Evolutionary conservation across 2,888 invertebrate genomes (phyloP).

Genomic region (Meloe dianella): DNA sequence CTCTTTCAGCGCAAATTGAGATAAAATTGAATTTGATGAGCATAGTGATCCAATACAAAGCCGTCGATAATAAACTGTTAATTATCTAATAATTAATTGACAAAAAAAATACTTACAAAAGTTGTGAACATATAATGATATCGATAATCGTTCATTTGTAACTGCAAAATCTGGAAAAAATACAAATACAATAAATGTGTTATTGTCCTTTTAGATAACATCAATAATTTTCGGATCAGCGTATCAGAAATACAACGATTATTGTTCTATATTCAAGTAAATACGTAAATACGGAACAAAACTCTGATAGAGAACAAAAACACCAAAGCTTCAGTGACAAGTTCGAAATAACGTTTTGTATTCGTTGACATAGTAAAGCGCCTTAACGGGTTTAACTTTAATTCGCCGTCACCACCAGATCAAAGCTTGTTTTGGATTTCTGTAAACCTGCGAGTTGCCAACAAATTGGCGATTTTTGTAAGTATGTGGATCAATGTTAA

Average conservation of each 20-base stretch:
- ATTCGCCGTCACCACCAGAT: slow-evolving; percentile 36
- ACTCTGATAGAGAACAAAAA: not conserved
- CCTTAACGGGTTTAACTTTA: slow-evolving; percentile 37
- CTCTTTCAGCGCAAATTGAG: not conserved
- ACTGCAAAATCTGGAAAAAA: slow-evolving; percentile 81
- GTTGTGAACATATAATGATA: slow-evolving; percentile 96
- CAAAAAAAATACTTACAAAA: slow-evolving; percentile 74
- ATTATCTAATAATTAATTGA: slow-evolving; percentile 4
- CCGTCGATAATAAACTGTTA: not conserved
- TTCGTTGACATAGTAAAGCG: slow-evolving; percentile 37
- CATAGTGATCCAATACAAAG: not conserved
- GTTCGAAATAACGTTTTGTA: slow-evolving; percentile 35
- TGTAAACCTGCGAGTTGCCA: slow-evolving; percentile 31
- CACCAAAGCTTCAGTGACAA: not conserved
- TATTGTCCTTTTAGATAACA: slow-evolving; percentile 1
- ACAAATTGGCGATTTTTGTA: slow-evolving; percentile 38
- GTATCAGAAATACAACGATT: not conserved
- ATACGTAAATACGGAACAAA: not conserved
- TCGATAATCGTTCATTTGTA: slow-evolving; percentile 95
- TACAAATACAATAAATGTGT: slow-evolving; percentile 15
- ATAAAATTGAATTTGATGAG: not conserved
- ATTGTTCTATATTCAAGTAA: not conserved
- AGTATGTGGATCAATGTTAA: slow-evolving; percentile 29
- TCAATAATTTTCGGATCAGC: not conserved
- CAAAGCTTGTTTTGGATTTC: slow-evolving; percentile 36